Base-by-base conservation (phyloP, 2,888 invertebrate species). In the Campaea margaritaria region DNA sequence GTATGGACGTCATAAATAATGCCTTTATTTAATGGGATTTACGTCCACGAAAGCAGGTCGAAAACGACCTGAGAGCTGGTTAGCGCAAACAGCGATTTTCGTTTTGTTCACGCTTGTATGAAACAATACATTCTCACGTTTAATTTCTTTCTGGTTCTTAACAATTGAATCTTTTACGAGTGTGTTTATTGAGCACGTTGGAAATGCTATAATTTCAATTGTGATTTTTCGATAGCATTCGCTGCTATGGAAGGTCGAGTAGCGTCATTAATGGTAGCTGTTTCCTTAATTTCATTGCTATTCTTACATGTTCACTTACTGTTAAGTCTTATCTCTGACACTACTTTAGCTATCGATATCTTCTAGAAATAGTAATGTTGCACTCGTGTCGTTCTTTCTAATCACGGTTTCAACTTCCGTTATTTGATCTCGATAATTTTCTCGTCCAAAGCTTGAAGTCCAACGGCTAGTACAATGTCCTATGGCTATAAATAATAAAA, bases 111-210 rank as follows among this genome's bases (percentile, higher is more conserved):
- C 89, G 88, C 86, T 84, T 79, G 79, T 86, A 87, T 85, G 88
- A 86, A 91, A 92, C 92, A 91, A 92, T 91, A 90, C 89, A 85
- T 92, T 91, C 92, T 91, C 91, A 91, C 91, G 89, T 92, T 91
- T 91, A 91, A 91, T 92, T 91, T 88, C 89, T 89, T 90, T 89
- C 84, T 86, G 84, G 78, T 81, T 69, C 82, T 85, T 83, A 79
- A 81, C 89, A 89, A 91, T 91, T 87, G 90, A 86, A 89, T 87
- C 86, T 87, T 92, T 92, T 91, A 92, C 85, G 90, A 90, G 83
- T 90, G 88, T 91, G 91, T 91, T 92, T 92, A 92, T 91, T 91
- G 89, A 84, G 86, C 82, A 82, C 82, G 83, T 82, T 87, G 82
- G 81, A 85, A 86, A 86, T 86, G 83, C 86, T 81, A 84, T 84